Evolutionary conservation across 1,140 invertebrate species (phyloP).

Genomic region (Ganaspis sp.): DNA sequence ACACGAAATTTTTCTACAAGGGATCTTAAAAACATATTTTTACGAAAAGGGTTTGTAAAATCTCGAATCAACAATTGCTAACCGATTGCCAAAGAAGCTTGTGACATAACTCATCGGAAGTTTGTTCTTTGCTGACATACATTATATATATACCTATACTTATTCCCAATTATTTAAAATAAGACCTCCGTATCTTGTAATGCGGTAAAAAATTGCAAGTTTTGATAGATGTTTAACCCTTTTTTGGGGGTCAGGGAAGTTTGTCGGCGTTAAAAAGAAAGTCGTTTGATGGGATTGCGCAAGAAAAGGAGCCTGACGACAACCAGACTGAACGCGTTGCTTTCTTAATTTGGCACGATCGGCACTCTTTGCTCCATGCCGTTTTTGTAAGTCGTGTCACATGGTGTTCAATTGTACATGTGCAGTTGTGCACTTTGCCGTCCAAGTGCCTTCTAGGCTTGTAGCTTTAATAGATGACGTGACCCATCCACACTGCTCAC

Average conservation of each 20-base stretch:
- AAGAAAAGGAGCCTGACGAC: constrained; percentile 35
- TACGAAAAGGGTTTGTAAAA: too few species aligned
- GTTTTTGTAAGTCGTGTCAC: constrained; percentile 46
- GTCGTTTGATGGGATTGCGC: constrained; percentile 40
- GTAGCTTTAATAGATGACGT: constrained; percentile 1
- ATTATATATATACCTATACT: too few species aligned
- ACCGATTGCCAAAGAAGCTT: too few species aligned
- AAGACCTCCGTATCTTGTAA: neutral
- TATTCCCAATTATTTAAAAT: too few species aligned
- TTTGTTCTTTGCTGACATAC: too few species aligned
- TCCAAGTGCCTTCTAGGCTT: neutral
- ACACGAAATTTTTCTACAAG: too few species aligned
- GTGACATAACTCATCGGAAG: too few species aligned
- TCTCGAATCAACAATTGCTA: too few species aligned
- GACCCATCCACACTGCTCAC: neutral
- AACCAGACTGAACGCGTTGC: constrained; percentile 12
- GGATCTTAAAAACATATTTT: too few species aligned
- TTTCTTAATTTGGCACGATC: constrained; percentile 54
- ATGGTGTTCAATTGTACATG: neutral
- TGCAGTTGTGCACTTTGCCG: neutral
- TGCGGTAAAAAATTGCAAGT: neutral
- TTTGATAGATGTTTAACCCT: constrained; percentile 11
- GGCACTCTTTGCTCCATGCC: constrained; percentile 46
- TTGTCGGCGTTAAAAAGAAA: constrained; percentile 40
- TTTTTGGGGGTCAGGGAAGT: neutral